Evolutionary conservation across 2,113 vertebrate genomes (phyloP).

Genomic region (Thunnus thynnus): DNA sequence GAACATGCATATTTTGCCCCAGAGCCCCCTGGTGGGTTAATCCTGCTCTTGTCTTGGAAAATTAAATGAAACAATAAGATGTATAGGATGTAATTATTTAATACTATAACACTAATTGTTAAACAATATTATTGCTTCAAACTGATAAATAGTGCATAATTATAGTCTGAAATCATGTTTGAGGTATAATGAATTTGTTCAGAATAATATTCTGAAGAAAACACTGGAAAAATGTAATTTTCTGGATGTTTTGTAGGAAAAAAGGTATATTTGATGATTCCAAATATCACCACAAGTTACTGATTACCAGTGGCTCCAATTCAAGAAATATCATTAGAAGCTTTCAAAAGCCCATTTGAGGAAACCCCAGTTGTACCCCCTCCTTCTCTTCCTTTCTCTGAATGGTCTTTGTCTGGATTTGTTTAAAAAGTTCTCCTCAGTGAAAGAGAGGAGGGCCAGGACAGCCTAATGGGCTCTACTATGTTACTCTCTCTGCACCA

Average conservation of each 20-base stretch:
- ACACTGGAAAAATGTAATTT: not conserved
- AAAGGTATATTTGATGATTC: not conserved
- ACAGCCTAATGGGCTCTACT: conserved; percentile 31
- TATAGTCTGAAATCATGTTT: not conserved
- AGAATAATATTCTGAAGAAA: not conserved
- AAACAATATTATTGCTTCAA: not conserved
- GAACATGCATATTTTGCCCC: too few species aligned
- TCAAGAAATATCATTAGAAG: conserved; percentile 19
- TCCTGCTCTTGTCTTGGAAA: too few species aligned
- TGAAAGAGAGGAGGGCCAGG: conserved; percentile 32
- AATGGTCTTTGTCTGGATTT: conserved; percentile 50
- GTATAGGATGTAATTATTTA: not conserved
- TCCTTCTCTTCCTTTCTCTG: conserved; percentile 27
- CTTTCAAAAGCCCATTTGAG: conserved; percentile 31
- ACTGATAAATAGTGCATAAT: too few species aligned
- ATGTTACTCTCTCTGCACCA: conserved; percentile 25
- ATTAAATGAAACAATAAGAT: too few species aligned
- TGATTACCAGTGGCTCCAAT: not conserved
- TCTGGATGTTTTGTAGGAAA: not conserved
- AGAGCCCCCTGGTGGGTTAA: too few species aligned
- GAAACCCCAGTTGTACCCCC: not conserved
- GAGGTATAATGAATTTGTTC: not conserved
- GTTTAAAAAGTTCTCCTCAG: conserved; percentile 40
- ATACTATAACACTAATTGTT: too few species aligned
- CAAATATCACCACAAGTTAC: not conserved